Conservation (phyloP, 2,113 vertebrate genomes). For the Pomatorhinus ruficollis region DNA sequence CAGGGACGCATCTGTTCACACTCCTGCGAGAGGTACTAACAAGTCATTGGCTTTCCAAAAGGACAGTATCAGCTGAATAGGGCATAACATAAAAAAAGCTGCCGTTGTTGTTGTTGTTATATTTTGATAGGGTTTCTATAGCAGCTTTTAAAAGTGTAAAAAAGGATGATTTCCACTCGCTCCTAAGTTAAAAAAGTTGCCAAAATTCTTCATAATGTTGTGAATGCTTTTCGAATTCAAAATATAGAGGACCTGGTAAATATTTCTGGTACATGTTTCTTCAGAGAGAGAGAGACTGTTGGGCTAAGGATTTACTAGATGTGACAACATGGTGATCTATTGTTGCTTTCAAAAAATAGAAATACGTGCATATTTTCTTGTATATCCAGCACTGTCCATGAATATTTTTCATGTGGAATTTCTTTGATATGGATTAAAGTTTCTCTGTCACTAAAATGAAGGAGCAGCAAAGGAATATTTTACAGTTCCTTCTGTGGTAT, state of each 20-base stretch:
- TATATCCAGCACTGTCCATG: background rate
- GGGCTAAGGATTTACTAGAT: background rate
- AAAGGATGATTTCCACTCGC: background rate
- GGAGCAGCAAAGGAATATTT: constrained; percentile 9
- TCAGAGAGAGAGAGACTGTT: background rate
- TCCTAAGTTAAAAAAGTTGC: background rate
- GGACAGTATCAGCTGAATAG: constrained; percentile 90
- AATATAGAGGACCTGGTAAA: background rate
- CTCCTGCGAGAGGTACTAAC: constrained; percentile 98
- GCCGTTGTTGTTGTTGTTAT: background rate
- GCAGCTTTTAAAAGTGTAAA: background rate
- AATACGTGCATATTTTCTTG: background rate
- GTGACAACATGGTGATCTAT: background rate
- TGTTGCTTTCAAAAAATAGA: background rate
- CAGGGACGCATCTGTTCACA: constrained; percentile 99
- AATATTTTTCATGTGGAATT: constrained; percentile 1
- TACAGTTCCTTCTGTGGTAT: background rate
- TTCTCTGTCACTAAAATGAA: background rate
- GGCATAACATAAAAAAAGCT: constrained; percentile 73
- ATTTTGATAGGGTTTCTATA: background rate
- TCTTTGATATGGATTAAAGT: constrained; percentile 8
- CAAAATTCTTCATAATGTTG: background rate
- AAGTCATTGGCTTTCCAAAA: constrained; percentile 97
- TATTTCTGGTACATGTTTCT: constrained; percentile 7
- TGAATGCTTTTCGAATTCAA: background rate